Conservation (phyloP, 2,888 invertebrate species). For the Eristalis intricaria region DNA sequence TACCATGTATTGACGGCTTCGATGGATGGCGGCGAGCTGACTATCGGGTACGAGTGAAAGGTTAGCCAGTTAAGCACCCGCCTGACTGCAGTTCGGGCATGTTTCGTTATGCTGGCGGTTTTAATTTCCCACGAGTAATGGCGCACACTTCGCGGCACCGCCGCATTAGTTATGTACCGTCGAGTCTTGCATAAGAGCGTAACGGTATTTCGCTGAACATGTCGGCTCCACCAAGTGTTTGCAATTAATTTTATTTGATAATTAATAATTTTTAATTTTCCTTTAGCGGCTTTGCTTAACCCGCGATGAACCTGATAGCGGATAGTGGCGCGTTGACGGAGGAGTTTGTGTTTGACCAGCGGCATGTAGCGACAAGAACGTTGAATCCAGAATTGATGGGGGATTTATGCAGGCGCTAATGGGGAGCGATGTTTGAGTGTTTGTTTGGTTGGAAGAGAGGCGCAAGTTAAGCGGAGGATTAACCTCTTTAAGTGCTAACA, state of each 20-base stretch:
- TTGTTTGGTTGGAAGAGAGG: not conserved
- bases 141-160: not conserved
- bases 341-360: not conserved
- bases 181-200: not conserved
- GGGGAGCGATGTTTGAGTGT: not conserved
- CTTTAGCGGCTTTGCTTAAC: not conserved
- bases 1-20: no score
- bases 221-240: not conserved
- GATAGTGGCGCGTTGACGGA: not conserved
- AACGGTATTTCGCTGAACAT: not conserved
- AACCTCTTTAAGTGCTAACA: no score
- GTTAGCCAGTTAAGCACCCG: constrained; percentile 30
- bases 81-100: constrained; percentile 5
- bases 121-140: constrained; percentile 69
- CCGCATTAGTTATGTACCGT: no score
- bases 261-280: not conserved
- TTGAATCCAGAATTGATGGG: not conserved
- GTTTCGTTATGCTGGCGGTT: constrained; percentile 49
- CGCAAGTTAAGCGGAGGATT: no score
- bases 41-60: constrained; percentile 44
- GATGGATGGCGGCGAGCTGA: no score
- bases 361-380: not conserved
- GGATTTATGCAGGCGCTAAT: not conserved
- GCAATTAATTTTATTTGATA: not conserved
- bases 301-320: not conserved